Evolutionary conservation across 2,113 vertebrate genomes (phyloP), one percentile per base, ranked within the genome.

Genomic region (Lepisosteus osseus): DNA sequence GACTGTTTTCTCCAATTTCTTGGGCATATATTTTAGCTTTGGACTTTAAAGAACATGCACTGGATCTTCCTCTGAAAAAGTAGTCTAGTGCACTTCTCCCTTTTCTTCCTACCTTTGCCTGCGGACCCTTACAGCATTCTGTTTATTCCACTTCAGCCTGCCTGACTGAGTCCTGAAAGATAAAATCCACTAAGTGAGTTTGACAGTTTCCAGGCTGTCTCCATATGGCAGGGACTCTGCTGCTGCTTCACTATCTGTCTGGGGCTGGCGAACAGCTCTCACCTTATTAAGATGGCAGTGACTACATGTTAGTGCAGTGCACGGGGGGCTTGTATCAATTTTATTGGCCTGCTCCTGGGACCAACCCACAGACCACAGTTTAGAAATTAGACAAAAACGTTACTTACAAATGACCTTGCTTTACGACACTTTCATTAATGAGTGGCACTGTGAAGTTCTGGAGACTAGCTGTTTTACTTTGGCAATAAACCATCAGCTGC

Each of bases 181-280:
- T 86, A 87, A 86, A 85, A 91, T 87, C 82, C 87, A 79, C 88
- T 94, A 93, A 94, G 88, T 89, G 90, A 93, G 91, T 83, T 83
- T 93, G 93, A 95, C 91, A 92, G 90, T 85, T 92, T 92, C 89
- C 87, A 94, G 89, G 83, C 88, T 88, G 89, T 82, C 86, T 90
- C 93, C 92, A 91, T 92, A 94, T 94, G 93, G 92, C 87, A 76
- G 82, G 80, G 86, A 85, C 85, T 73, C 78, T 80, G 84, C 84
- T 87, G 74, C 79, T 72, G 83, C 79, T 80, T 82, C 61, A 71
- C 80, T 76, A 75, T 80, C 81, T 85, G 83, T 76, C 80, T 85
- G 85, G 81, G 87, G 82, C 85, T 85, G 80, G 78, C 79, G 85
- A 85, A 84, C 79, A 74, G 77, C 89, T 87, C 88, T 87, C 88